These are phyloP conservation scores for Coreoperca whiteheadi DNA, from an alignment of 2,113 vertebrate species.

Conservation along the genomic window DNA sequence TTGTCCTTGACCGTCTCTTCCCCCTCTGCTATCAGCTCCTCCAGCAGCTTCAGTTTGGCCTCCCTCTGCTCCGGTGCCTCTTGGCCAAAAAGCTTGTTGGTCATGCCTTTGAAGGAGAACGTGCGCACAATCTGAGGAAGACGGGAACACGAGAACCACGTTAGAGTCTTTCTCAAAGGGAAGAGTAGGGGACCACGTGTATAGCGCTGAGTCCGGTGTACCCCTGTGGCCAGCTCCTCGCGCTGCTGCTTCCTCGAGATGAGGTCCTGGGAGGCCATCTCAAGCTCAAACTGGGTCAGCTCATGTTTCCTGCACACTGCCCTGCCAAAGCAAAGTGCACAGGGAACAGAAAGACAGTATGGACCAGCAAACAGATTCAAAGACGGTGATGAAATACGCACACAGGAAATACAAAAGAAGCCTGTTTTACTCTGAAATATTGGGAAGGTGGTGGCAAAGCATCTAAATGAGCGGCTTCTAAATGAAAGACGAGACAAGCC, in stretches of 20 bases:
- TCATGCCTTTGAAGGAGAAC: constrained; percentile 97
- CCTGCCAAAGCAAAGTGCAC: constrained; percentile 74
- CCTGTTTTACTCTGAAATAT: too few species aligned
- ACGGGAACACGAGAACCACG: background rate
- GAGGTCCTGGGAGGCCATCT: constrained; percentile 90
- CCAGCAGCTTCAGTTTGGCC: constrained; percentile 90
- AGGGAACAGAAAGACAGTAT: too few species aligned
- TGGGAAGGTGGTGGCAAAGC: too few species aligned
- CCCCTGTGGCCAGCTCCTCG: constrained; percentile 94
- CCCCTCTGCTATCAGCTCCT: constrained; percentile 93
- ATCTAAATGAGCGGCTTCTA: too few species aligned
- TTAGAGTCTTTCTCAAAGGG: too few species aligned
- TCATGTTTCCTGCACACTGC: constrained; percentile 96
- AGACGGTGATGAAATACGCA: too few species aligned
- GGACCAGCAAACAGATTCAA: too few species aligned
- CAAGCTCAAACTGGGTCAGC: constrained; percentile 94
- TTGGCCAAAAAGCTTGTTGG: constrained; percentile 96
- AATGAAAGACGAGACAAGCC: too few species aligned
- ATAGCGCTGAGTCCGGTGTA: constrained; percentile 37
- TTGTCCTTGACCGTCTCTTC: constrained; percentile 91
- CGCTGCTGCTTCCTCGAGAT: constrained; percentile 94
- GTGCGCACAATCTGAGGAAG: constrained; percentile 89
- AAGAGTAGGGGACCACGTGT: too few species aligned
- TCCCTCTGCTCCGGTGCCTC: constrained; percentile 96
- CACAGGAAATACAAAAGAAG: too few species aligned